These are phyloP conservation scores for Aporrectodea caliginosa DNA, from an alignment of 1,140 invertebrate species.

Conservation along the genomic window DNA sequence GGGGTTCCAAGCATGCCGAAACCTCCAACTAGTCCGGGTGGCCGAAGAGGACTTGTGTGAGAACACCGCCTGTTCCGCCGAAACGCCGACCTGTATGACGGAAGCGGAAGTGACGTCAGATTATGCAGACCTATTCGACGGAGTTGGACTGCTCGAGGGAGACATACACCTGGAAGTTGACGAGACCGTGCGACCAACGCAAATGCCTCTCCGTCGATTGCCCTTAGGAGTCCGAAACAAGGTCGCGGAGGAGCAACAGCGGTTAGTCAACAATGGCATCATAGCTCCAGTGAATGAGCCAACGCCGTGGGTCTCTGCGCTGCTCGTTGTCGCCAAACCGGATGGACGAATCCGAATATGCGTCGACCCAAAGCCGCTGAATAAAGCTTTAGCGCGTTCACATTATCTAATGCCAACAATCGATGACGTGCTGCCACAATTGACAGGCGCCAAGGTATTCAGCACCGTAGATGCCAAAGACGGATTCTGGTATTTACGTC, in stretches of 20 bases:
- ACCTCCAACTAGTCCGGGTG: neutral
- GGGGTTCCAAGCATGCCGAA: neutral
- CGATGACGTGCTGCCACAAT: slow-evolving; percentile 38
- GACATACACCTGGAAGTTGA: slow-evolving; percentile 26
- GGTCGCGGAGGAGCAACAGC: slow-evolving; percentile 32
- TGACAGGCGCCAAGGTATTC: slow-evolving; percentile 37
- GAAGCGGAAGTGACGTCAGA: neutral
- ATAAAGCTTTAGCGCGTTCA: slow-evolving; percentile 35
- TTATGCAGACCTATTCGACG: slow-evolving; percentile 22
- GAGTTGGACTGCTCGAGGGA: slow-evolving; percentile 16
- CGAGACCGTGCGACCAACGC: slow-evolving; percentile 19
- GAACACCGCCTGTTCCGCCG: neutral
- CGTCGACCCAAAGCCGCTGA: slow-evolving; percentile 37
- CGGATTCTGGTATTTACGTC: slow-evolving; percentile 37
- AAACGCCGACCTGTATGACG: neutral
- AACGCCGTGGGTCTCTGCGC: slow-evolving; percentile 36
- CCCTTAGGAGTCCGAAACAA: slow-evolving; percentile 29
- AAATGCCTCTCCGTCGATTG: slow-evolving; percentile 23
- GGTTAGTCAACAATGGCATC: slow-evolving; percentile 28
- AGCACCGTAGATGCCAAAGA: slow-evolving; percentile 35
- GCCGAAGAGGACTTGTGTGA: neutral
- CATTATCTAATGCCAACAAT: slow-evolving; percentile 36
- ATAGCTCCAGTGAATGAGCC: slow-evolving; percentile 36
- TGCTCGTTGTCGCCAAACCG: slow-evolving; percentile 35
- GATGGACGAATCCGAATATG: slow-evolving; percentile 36